Evolutionary conservation across 2,113 vertebrate genomes (phyloP).

Genomic region (Speoplatyrhinus poulsoni): DNA sequence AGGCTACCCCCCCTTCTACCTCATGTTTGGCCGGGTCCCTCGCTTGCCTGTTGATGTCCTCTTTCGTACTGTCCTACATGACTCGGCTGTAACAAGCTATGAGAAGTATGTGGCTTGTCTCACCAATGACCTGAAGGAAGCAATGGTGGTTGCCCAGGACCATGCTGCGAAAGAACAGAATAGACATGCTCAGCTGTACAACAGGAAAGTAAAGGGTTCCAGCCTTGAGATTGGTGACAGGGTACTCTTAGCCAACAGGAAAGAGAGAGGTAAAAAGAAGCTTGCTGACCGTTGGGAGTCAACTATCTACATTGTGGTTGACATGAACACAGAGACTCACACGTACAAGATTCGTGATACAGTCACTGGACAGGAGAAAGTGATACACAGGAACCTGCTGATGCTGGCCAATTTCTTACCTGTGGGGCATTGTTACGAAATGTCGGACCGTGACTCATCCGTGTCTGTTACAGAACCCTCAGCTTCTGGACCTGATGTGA

Average conservation of each 20-base stretch:
- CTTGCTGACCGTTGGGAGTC: slow-evolving; percentile 32
- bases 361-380: not conserved
- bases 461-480: not conserved
- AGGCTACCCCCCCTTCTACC: slow-evolving; percentile 29
- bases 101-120: slow-evolving; percentile 34
- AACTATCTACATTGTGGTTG: slow-evolving; percentile 18
- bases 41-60: slow-evolving; percentile 30
- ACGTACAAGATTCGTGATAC: slow-evolving; percentile 4
- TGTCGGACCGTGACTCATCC: not conserved
- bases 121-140: slow-evolving; percentile 8
- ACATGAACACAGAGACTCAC: slow-evolving; percentile 8
- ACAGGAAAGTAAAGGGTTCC: slow-evolving; percentile 26
- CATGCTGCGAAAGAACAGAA: slow-evolving; percentile 30
- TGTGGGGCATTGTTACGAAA: not conserved
- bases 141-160: slow-evolving; percentile 25
- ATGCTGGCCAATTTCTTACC: slow-evolving; percentile 21
- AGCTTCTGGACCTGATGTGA: not conserved
- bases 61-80: slow-evolving; percentile 27
- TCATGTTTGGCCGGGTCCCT: slow-evolving; percentile 30
- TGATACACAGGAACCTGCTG: slow-evolving; percentile 22
- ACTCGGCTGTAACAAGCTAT: slow-evolving; percentile 27
- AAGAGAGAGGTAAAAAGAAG: slow-evolving; percentile 27
- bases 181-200: slow-evolving; percentile 32
- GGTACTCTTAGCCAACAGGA: slow-evolving; percentile 34
- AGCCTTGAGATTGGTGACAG: slow-evolving; percentile 9